Percentiles rank a stretch among this genome's conserved stretches.
These are phyloP conservation scores for Athrips mouffetella DNA, from an alignment of 2,888 invertebrate species.

Conservation along the genomic window DNA sequence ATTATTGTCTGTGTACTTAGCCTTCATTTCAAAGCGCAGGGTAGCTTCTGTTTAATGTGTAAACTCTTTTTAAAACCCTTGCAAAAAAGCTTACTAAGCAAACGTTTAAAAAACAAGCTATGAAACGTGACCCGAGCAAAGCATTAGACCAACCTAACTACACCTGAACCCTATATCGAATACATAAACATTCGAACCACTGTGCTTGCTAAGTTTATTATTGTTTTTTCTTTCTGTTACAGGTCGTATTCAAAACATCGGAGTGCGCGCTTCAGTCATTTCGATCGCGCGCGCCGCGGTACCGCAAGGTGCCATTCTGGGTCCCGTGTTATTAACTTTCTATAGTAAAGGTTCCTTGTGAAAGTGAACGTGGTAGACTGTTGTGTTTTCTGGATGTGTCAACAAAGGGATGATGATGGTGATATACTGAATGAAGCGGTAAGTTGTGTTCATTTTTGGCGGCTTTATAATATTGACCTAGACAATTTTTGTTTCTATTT, in stretches of 20 bases:
- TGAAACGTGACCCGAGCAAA: constrained; percentile 19
- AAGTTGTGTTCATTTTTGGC: constrained; percentile 29
- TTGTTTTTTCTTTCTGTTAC: constrained; percentile 74
- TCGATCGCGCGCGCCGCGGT: constrained; percentile 51
- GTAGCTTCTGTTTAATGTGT: too few relatives aligned
- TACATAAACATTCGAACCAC: constrained; percentile 42
- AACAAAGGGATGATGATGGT: constrained; percentile 66
- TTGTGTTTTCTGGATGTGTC: constrained; percentile 63
- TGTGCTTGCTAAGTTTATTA: constrained; percentile 58
- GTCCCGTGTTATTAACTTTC: constrained; percentile 34
- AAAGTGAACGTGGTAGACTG: constrained; percentile 32
- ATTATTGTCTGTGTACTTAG: too few relatives aligned
- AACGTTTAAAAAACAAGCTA: not conserved
- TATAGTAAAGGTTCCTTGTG: constrained; percentile 26
- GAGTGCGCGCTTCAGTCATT: constrained; percentile 54
- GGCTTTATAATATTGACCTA: too few relatives aligned
- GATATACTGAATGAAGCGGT: constrained; percentile 65
- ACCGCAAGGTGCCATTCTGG: constrained; percentile 51
- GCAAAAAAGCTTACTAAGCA: too few relatives aligned
- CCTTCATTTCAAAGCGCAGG: too few relatives aligned
- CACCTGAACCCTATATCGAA: constrained; percentile 31
- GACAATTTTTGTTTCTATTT: too few relatives aligned
- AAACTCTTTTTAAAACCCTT: too few relatives aligned
- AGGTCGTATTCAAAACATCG: constrained; percentile 75
- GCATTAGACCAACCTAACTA: constrained; percentile 34